These are phyloP conservation scores for Micoletzkya japonica DNA, from an alignment of 2,888 invertebrate species.

Conservation along the genomic window DNA sequence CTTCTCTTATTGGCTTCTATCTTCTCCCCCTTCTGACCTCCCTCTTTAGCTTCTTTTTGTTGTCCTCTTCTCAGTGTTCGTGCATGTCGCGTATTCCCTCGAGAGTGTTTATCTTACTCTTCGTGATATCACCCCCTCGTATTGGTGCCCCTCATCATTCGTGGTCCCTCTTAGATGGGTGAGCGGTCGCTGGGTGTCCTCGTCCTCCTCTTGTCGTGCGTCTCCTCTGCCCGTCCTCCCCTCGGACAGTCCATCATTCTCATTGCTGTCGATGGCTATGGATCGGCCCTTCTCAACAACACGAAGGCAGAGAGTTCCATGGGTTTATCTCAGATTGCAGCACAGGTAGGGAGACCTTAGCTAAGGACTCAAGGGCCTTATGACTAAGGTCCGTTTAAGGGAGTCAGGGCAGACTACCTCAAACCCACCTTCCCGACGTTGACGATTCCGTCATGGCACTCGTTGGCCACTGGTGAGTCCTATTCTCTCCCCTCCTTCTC, in stretches of 20 bases:
- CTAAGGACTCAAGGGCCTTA: constrained; percentile 16
- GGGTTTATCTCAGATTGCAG: constrained; percentile 14
- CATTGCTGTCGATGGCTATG: constrained; percentile 60
- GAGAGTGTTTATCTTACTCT: no score
- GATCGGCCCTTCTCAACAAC: constrained; percentile 54
- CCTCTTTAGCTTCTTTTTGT: neutral
- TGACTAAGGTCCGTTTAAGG: constrained; percentile 36
- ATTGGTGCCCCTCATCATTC: no score
- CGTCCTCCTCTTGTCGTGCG: neutral
- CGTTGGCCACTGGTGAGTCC: constrained; percentile 58
- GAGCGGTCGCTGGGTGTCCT: neutral
- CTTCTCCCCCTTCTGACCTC: neutral
- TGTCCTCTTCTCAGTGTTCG: neutral
- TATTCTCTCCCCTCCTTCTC: no score
- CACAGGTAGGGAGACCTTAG: neutral
- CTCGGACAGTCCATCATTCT: constrained; percentile 60
- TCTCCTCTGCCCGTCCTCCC: neutral
- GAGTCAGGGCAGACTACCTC: constrained; percentile 57
- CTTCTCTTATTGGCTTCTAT: constrained; percentile 4
- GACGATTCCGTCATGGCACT: constrained; percentile 62
- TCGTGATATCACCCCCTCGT: no score
- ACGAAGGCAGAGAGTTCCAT: constrained; percentile 44
- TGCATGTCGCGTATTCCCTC: neutral
- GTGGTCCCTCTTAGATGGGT: neutral
- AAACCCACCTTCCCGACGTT: constrained; percentile 60